Base-by-base conservation (phyloP, 2,113 vertebrate genomes). In the Micromys minutus region DNA sequence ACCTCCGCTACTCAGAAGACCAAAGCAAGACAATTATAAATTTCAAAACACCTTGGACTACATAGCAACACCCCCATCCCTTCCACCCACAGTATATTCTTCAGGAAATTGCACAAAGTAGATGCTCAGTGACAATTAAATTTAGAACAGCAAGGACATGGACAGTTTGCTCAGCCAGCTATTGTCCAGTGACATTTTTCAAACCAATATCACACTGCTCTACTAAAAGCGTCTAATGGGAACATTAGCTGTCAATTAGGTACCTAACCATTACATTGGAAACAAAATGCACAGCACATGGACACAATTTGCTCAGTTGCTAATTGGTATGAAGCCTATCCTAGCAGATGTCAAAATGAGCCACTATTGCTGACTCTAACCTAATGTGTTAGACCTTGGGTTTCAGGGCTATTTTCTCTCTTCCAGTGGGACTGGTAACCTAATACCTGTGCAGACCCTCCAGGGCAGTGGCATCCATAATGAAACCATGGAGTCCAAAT, bases 191-290 rank as follows among this genome's bases (percentile, higher is more conserved):
- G 89, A 90, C 19, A 26, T 92, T 96, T 96, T 91, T 57, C 72
- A 94, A 94, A 65, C 89, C 87, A 75, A n/a, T 47, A 95, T 92
- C 94, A 88, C 26, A 52, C 67, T 94, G 90, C 57, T 95, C 61
- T 92, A 69, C 90, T 90, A 24, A 95, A 93, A 83, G 57, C 89
- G 90, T 94, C 93, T 97, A 93, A 96, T 95, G 93, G 93, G 92
- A 93, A 91, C 91, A 95, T 97, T 93, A 75, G 21, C 95, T 87
- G 84, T 89, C 95, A 61, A 87, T 94, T 95, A 89, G 42, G n/a
- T 74, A 85, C 83, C 61, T 84, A 91, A 77, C 94, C 93, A 93
- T 96, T 87, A 88, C 92, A 92, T 11, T 77, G 52, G 69, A 91
- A 96, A 91, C 74, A 59, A 97, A 96, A 87, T 88, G 75, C 57